Base-by-base conservation (phyloP, 2,113 vertebrate species). In the Platycercus adscitus region DNA sequence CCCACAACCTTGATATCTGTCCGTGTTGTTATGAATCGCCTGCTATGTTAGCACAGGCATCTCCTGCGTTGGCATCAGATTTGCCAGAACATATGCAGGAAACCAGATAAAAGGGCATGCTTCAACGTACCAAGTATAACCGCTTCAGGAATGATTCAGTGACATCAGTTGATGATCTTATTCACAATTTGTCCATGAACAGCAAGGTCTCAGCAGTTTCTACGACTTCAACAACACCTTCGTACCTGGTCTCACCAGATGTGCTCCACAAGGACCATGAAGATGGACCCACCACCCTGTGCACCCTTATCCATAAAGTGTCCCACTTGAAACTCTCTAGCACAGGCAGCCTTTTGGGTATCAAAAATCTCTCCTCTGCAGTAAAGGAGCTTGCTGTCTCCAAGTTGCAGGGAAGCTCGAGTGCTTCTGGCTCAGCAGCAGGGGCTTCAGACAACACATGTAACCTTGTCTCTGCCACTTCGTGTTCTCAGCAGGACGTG, bases 91-190 rank as follows among this genome's bases (percentile, higher is more conserved):
- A 95, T 98, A 98, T 98, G 98, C 99, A 98, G 98, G 97, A 98
- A 98, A 98, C 97, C 97, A 98, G 98, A 99, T 98, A 98, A 98
- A 99, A 98, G 99, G 99, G 99, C 98, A 99, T 99, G 99, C 99
- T 99, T 99, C 99, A 99, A 98, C 99, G 99, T 98, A 99, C 99
- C 98, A 99, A 99, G 98, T 99, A 99, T 98, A 99, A 99, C 98
- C 99, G 99, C 98, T 99, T 99, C 99, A 99, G 99, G 98, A 99
- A 99, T 98, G 99, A 99, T 98, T 99, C 99, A 88, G 99, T 99
- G 98, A 99, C 99, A 95, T 99, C 99, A 91, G 98, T 99, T 97
- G 99, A 99, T 98, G 99, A 99, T 98, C 98, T 99, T 98, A 98
- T 99, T 97, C 99, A 99, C 98, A 99, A 98, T 98, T 98, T 99